phyloP scores from a whole-genome alignment of 1,140 invertebrate species.

The Trichomalopsis sarcophagae region DNA sequence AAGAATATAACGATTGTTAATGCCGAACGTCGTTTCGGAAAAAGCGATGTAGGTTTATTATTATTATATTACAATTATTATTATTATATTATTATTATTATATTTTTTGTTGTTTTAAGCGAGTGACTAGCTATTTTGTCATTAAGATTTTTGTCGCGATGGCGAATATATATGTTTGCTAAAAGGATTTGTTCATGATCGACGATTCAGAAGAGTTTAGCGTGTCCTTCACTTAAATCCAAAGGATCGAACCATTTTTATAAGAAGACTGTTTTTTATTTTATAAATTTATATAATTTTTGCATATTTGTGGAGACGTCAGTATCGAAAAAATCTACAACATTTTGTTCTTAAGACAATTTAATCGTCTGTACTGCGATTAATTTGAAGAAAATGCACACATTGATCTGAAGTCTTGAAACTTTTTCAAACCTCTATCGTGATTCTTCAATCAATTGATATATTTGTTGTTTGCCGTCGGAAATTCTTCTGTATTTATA shows the following conservation, averaged over 20 bases:
- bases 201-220: constrained; percentile 28
- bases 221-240: constrained; percentile 28
- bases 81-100: constrained; percentile 34
- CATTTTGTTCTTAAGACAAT: not conserved
- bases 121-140: constrained; percentile 54
- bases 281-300: constrained; percentile 6
- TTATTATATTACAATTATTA: constrained; percentile 50
- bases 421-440: not conserved
- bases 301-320: not conserved
- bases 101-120: constrained; percentile 53
- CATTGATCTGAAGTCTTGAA: not conserved
- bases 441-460: not conserved
- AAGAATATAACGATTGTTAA: constrained; percentile 51
- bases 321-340: not conserved
- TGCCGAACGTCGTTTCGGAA: constrained; percentile 30
- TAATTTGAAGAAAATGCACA: not conserved
- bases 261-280: constrained; percentile 18
- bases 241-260: constrained; percentile 45
- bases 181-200: constrained; percentile 19
- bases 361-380: not conserved
- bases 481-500: not conserved
- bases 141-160: constrained; percentile 30
- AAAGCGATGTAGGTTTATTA: constrained; percentile 49
- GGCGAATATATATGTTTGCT: constrained; percentile 10
- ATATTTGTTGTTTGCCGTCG: too few species aligned